Percentiles rank a stretch among this genome's conserved stretches.
These are phyloP conservation scores for Microtus ochrogaster DNA, from an alignment of 2,113 vertebrate genomes.

Conservation along the genomic window DNA sequence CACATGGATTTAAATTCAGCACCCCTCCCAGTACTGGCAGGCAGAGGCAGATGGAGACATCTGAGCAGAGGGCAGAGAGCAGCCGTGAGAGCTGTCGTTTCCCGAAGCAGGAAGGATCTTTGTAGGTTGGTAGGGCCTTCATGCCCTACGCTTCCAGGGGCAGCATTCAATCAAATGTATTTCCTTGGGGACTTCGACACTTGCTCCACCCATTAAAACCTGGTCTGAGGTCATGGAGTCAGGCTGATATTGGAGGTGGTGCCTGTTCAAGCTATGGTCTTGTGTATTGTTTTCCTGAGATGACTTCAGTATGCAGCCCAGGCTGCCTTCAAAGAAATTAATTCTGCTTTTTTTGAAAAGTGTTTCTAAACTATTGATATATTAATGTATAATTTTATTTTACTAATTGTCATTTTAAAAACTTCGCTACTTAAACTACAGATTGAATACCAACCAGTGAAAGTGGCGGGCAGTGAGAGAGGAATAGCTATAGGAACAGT, in stretches of 20 bases:
- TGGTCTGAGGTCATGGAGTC: not conserved
- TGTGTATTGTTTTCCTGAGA: not conserved
- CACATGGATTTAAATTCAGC: not conserved
- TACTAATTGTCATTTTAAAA: not conserved
- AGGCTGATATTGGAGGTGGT: not conserved
- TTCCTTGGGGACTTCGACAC: not conserved
- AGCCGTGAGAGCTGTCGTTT: not conserved
- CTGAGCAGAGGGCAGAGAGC: not conserved
- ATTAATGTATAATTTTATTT: not conserved
- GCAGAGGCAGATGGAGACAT: not conserved
- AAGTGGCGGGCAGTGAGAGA: not conserved
- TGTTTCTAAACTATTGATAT: conserved; percentile 31
- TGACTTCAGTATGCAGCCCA: not conserved
- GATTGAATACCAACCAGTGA: not conserved
- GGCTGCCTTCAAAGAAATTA: not conserved
- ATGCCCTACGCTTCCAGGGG: not conserved
- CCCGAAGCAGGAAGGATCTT: not conserved
- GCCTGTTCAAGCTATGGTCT: not conserved
- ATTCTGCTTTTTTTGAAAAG: not conserved
- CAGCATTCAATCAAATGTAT: not conserved
- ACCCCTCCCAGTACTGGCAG: not conserved
- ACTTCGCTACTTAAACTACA: not conserved
- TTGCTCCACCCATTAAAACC: not conserved
- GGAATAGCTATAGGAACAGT: accelerated
- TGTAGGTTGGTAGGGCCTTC: not conserved